Percentiles rank a stretch among this genome's conserved stretches.
Conservation (phyloP, 2,797 vertebrate genomes). For the Pogoniulus pusillus region DNA sequence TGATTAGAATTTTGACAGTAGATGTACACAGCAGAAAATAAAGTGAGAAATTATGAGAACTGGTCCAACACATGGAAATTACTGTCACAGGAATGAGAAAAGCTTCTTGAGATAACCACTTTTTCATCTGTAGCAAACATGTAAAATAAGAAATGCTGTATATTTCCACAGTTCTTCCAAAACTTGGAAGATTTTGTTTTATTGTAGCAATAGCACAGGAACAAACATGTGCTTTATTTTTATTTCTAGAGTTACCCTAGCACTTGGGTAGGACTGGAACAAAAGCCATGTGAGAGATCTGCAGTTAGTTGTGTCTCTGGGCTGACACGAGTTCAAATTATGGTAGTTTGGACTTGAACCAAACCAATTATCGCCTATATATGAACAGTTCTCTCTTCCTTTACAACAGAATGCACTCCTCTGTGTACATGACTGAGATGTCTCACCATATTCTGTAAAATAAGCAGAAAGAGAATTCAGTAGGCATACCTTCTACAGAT, state of each 20-base stretch:
- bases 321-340: neutral
- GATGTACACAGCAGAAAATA: neutral
- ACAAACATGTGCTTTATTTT: neutral
- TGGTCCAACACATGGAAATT: neutral
- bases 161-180: slow-evolving; percentile 3
- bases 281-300: neutral
- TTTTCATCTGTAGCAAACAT: neutral
- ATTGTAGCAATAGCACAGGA: neutral
- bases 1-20: neutral
- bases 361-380: neutral
- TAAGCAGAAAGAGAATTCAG: neutral
- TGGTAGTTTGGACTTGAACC: neutral
- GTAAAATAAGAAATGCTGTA: neutral
- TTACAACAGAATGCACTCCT: neutral
- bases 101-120: neutral
- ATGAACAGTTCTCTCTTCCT: neutral
- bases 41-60: neutral
- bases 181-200: slow-evolving; percentile 1
- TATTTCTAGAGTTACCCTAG: neutral
- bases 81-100: neutral
- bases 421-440: neutral
- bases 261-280: neutral
- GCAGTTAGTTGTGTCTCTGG: neutral
- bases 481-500: too few species aligned
- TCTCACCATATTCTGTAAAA: neutral